Conservation (phyloP, 2,888 invertebrate genomes). For the Octodonta nipae region DNA sequence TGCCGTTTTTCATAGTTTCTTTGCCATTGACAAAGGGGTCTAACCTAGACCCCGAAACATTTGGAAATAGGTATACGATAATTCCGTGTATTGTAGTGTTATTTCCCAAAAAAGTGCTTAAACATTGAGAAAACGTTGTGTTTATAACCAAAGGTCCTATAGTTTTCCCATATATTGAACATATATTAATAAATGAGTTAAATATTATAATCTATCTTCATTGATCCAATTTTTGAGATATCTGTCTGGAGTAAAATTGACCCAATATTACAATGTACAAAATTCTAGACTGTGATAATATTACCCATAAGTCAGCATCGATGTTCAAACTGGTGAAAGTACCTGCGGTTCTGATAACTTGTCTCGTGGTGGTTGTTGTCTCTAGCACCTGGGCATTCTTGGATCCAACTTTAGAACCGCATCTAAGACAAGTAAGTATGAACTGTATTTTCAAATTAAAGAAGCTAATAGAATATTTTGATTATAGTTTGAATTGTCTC, state of each 20-base stretch:
- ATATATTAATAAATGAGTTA: too few species aligned
- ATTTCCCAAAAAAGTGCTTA: too few species aligned
- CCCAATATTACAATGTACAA: constrained; percentile 6
- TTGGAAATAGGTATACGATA: too few species aligned
- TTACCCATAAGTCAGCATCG: constrained; percentile 44
- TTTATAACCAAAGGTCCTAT: too few species aligned
- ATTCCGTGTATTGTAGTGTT: too few species aligned
- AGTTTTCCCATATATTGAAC: too few species aligned
- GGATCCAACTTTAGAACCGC: constrained; percentile 65
- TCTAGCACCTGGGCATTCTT: constrained; percentile 65
- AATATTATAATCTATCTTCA: constrained; percentile 1
- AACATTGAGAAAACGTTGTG: too few species aligned
- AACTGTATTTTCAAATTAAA: neutral
- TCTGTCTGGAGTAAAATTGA: too few species aligned
- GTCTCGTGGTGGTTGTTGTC: constrained; percentile 53
- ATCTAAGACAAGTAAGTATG: constrained; percentile 43
- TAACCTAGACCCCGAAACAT: too few species aligned
- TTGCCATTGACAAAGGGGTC: too few species aligned
- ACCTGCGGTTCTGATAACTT: constrained; percentile 55
- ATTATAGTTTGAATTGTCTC: constrained; percentile 47
- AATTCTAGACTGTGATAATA: constrained; percentile 40
- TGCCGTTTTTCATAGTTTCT: too few species aligned
- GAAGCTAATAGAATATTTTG: constrained; percentile 5
- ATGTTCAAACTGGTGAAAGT: constrained; percentile 50
- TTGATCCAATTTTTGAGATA: too few species aligned